phyloP scores from a whole-genome alignment of 2,888 invertebrate species.

The Cheilosia scutellata region DNA sequence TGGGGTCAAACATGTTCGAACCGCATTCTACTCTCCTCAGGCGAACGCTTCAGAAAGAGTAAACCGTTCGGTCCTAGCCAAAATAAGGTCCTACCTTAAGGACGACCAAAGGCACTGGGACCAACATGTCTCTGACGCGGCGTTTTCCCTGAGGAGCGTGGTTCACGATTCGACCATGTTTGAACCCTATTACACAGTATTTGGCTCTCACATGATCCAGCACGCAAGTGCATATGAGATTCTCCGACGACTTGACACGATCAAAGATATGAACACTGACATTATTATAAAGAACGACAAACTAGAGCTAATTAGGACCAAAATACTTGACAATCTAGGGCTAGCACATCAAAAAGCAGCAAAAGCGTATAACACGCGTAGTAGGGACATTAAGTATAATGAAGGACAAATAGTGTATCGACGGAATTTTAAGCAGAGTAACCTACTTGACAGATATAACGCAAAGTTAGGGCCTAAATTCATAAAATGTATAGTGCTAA shows the following conservation, averaged over 20 bases:
- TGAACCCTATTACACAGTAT: background rate
- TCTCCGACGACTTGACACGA: background rate
- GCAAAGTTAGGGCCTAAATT: background rate
- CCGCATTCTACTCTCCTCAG: constrained; percentile 53
- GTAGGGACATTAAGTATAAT: background rate
- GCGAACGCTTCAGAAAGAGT: constrained; percentile 53
- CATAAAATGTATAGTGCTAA: background rate
- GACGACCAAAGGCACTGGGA: no score
- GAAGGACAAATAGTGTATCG: background rate
- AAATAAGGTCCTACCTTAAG: background rate
- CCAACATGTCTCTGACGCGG: background rate
- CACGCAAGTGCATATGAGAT: background rate
- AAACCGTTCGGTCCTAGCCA: background rate
- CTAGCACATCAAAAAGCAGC: background rate
- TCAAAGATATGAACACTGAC: no score
- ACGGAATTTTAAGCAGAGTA: no score
- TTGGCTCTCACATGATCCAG: background rate
- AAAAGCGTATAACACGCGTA: background rate
- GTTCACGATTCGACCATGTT: background rate
- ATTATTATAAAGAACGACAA: no score
- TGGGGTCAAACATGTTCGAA: constrained; percentile 54
- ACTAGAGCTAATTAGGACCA: background rate
- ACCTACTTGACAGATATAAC: no score
- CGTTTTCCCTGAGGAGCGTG: background rate
- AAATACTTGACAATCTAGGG: background rate